Conservation (phyloP, 2,113 vertebrate species). For the Catharus minimus region DNA sequence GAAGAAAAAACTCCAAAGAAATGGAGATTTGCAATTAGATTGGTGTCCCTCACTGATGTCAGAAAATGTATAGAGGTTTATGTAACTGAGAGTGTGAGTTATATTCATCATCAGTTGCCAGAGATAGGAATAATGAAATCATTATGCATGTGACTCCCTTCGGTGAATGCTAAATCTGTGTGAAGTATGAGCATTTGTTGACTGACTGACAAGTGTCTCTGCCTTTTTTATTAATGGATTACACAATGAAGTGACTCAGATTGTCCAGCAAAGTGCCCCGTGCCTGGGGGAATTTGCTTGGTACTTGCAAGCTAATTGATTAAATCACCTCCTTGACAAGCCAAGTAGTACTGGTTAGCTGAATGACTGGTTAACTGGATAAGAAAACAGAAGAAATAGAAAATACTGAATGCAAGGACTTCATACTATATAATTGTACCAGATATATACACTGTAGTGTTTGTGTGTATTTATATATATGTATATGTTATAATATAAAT, state of each 20-base stretch:
- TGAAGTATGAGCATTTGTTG: conserved; percentile 7
- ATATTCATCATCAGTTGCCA: background rate
- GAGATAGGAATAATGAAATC: conserved; percentile 1
- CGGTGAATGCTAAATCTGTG: background rate
- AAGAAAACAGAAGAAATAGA: background rate
- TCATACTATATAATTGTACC: background rate
- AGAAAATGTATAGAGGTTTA: background rate
- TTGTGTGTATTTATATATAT: background rate
- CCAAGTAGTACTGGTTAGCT: background rate
- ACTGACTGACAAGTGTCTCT: background rate
- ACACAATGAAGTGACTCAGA: conserved; percentile 3
- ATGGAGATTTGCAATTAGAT: background rate
- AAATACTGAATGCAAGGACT: background rate
- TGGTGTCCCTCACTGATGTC: background rate
- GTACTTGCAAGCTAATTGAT: background rate
- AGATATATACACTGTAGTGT: background rate
- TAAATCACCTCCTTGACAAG: conserved; percentile 33
- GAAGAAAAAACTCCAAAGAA: background rate
- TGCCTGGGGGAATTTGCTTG: background rate
- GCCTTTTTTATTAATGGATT: conserved; percentile 15
- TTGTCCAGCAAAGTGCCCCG: background rate
- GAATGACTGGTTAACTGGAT: background rate
- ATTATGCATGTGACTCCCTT: background rate
- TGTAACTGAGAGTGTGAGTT: background rate
- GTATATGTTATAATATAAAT: background rate